Evolutionary conservation across 2,113 vertebrate species (phyloP).

Genomic region (Hemiprocne comata): DNA sequence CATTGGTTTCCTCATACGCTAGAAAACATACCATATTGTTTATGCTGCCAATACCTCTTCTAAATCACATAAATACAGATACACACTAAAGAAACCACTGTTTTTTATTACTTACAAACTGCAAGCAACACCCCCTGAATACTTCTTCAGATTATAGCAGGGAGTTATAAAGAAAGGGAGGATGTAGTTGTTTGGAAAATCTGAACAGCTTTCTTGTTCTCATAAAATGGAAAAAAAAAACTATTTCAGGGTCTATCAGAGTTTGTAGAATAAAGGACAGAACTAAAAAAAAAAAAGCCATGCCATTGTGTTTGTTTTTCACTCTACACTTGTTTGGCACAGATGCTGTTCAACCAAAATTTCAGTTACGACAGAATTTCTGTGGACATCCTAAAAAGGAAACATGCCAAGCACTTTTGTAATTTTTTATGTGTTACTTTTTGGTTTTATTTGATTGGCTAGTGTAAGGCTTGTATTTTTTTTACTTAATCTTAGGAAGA

Average conservation of each 20-base stretch:
- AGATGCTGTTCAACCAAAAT: background rate
- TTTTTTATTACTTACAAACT: background rate
- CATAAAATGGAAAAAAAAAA: background rate
- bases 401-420: background rate
- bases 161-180: background rate
- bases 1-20: background rate
- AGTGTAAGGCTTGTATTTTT: background rate
- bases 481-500: background rate
- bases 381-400: background rate
- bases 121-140: background rate
- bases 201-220: background rate
- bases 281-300: background rate
- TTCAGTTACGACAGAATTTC: background rate
- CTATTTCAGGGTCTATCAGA: background rate
- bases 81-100: background rate
- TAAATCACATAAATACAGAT: background rate
- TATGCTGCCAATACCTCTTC: background rate
- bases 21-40: background rate
- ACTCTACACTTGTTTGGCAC: background rate
- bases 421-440: background rate
- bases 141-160: background rate
- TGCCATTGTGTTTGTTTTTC: background rate
- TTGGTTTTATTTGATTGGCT: background rate
- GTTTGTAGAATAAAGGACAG: background rate
- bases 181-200: background rate